Evolutionary conservation across 2,797 vertebrate genomes (phyloP), one percentile per base, ranked within the genome.

Genomic region (Fratercula arctica): DNA sequence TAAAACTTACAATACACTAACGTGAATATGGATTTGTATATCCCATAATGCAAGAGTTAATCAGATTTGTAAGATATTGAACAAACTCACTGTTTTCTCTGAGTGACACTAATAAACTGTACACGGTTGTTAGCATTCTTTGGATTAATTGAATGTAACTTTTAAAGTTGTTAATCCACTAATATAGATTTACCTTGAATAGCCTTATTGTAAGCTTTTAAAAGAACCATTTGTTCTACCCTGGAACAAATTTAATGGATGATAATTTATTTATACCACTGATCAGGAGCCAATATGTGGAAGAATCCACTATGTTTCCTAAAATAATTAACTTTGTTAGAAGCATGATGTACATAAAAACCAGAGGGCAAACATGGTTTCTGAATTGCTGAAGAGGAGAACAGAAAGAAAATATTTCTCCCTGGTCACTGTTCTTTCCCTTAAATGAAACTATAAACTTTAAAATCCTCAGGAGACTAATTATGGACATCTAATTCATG

Each of bases 131-230:
- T 96, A 93, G 50, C 93, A 95, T 96, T 97, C 74, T 94, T 97
- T 96, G 78, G 93, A 97, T 99, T 98, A 98, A 98, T 96, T 98
- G 98, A 99, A 98, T 98, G 97, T 98, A 98, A 97, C 96, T 98
- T 98, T 98, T 98, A 98, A 99, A 97, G 82, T 98, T 98, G 95
- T 98, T 98, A 98, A 98, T 98, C 98, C 96, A 98, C 97, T 98
- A 98, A 98, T 98, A 97, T 97, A 95, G 96, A 98, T 98, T 98
- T 98, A 98, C 98, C 98, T 98, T 99, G 97, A 99, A 99, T 98
- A 98, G 98, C 77, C 97, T 97, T 98, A 98, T 98, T 99, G 98
- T 98, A 97, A 97, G 95, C 92, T 93, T 95, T 97, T 98, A 98
- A 97, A 98, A 98, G 97, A 95, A 96, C 85, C 95, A 97, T 98